These are phyloP conservation scores for Cyrtorhinus lividipennis DNA, from an alignment of 1,140 invertebrate genomes.

Conservation along the genomic window DNA sequence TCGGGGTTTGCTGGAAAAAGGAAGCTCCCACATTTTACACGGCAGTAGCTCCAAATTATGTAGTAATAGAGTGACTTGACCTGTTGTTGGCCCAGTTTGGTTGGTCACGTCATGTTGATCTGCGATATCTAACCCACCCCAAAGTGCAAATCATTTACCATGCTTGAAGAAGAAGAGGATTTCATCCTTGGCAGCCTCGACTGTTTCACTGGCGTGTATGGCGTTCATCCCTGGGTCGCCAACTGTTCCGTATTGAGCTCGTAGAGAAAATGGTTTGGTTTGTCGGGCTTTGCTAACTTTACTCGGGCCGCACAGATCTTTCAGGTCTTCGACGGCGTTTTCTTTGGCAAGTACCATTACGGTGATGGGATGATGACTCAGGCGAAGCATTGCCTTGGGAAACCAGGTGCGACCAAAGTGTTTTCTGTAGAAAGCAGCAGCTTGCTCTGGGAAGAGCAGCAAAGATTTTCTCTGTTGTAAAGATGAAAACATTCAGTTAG, in stretches of 20 bases:
- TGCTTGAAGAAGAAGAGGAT: conserved; percentile 19
- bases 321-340: conserved; percentile 19
- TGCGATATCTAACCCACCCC: no score
- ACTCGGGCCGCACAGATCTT: conserved; percentile 11
- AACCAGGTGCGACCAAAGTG: conserved; percentile 20
- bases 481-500: not conserved
- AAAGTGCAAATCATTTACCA: no score
- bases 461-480: conserved; percentile 7
- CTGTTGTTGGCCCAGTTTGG: no score
- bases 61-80: no score
- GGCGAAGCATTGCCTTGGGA: conserved; percentile 16
- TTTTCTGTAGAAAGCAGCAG: conserved; percentile 16
- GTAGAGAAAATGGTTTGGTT: conserved; percentile 10
- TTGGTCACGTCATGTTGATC: no score
- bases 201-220: conserved; percentile 13
- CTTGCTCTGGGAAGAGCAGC: conserved; percentile 4
- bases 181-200: conserved; percentile 5
- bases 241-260: conserved; percentile 15
- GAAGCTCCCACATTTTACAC: no score
- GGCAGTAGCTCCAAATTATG: no score
- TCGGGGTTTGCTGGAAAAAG: conserved; percentile 5
- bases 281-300: conserved; percentile 16
- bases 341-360: conserved; percentile 16
- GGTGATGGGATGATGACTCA: conserved; percentile 9
- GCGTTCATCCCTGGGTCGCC: conserved; percentile 16